Base-by-base conservation (phyloP, 2,113 vertebrate genomes). In the Lampris megalopsis region DNA sequence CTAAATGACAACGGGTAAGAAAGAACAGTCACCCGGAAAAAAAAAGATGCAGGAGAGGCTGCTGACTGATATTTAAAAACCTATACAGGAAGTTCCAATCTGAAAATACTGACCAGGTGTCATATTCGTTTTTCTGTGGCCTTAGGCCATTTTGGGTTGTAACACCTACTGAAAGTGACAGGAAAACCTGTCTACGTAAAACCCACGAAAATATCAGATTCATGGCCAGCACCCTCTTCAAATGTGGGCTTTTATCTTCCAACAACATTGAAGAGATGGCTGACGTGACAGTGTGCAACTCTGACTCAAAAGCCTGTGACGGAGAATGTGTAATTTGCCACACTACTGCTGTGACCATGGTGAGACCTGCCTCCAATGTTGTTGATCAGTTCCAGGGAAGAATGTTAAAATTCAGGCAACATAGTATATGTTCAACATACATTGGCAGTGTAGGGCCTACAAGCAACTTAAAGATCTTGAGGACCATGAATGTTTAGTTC, bases 121-220 rank as follows among this genome's bases (percentile, higher is more conserved):
- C 59, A 40, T 62, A 62, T 38, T 42, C 35, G 11, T 37, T 62
- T 4, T 62, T 62, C 37, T 62, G 59, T 62, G 40, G 9, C 5
- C 40, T 47, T 38, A 9, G 8, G 3, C 64, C 64, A 52, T 67
- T 67, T 67, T 67, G 64, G 64, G 64, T 67, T 11, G 37, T 67
- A 9, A 9, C 64, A 6, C 64, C 64, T 6, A 67, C 35, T 52
- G 64, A 67, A 37, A 9, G 35, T 53, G 48, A 67, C 11, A 2
- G 64, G 49, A 35, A 38, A 4, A 67, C 49, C 5, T 52, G 64
- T 6, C 47, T 36, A 9, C 53, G 64, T 10, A 67, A 67, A 67
- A 67, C 49, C 1, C 64, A 67, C 40, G 49, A 52, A 37, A 67
- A 67, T 9, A 6, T 67, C 5, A 36, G 40, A 9, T 67, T 67